Conservation (phyloP, 2,888 invertebrate species). For the Yponomeuta evonymella region DNA sequence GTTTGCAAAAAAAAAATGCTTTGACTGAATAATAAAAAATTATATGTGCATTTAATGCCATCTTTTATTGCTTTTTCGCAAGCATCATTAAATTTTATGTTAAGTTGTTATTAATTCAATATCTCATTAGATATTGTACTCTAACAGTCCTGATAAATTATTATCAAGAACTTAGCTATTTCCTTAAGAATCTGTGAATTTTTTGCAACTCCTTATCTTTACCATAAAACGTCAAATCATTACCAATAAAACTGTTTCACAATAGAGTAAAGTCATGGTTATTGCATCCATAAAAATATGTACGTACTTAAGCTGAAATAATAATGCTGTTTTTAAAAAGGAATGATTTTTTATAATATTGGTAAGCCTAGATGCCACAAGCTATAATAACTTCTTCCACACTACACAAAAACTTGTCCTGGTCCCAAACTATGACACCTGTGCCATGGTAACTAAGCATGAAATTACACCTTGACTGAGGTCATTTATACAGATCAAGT, state of each 20-base stretch:
- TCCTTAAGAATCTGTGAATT: not conserved
- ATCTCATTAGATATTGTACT: not conserved
- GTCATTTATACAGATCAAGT: no score
- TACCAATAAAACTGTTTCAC: not conserved
- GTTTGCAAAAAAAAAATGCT: no score
- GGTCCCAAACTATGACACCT: no score
- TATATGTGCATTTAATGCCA: not conserved
- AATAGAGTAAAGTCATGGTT: not conserved
- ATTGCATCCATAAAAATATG: not conserved
- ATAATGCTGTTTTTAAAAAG: no score
- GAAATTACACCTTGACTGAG: no score
- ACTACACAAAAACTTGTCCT: no score
- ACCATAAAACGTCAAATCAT: not conserved
- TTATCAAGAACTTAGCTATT: not conserved
- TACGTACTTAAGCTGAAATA: no score
- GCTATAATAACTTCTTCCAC: no score
- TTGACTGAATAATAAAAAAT: not conserved
- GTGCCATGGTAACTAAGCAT: no score
- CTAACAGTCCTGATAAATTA: not conserved
- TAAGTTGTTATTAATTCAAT: not conserved
- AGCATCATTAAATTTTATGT: not conserved
- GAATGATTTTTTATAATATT: no score
- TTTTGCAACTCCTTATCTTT: not conserved
- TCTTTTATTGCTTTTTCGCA: not conserved
- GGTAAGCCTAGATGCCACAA: no score